Evolutionary conservation across 92 coral and sea anemone genomes (phyloP).

Genomic region (Parazoanthus swiftii): DNA sequence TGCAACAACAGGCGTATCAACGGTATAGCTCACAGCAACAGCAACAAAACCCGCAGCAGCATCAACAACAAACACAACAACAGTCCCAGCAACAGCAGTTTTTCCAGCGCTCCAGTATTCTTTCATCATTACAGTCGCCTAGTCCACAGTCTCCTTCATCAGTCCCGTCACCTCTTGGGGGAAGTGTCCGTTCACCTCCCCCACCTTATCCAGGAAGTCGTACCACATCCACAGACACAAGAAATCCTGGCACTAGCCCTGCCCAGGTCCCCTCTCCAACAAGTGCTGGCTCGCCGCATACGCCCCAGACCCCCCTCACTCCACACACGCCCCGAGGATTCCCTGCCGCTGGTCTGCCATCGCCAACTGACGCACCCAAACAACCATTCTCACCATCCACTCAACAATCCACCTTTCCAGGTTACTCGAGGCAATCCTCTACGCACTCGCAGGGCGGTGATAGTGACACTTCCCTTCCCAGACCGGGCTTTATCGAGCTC

Average conservation of each 20-base stretch:
- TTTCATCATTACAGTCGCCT: constrained; percentile 73
- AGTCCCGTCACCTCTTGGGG: constrained; percentile 69
- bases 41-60: constrained; percentile 41
- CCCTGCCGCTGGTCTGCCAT: constrained; percentile 79
- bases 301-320: constrained; percentile 91
- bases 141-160: constrained; percentile 89
- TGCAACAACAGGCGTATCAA: constrained; percentile 76
- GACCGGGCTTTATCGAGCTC: constrained; percentile 78
- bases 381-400: constrained; percentile 92
- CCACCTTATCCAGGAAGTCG: constrained; percentile 93
- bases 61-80: constrained; percentile 22
- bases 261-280: constrained; percentile 95
- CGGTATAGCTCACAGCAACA: constrained; percentile 68
- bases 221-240: constrained; percentile 50
- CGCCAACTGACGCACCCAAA: constrained; percentile 94
- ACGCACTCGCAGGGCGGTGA: constrained; percentile 56
- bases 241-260: constrained; percentile 81
- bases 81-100: constrained; percentile 56
- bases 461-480: constrained; percentile 58
- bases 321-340: constrained; percentile 83
- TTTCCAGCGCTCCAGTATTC: constrained; percentile 73
- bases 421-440: constrained; percentile 47
- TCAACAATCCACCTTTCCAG: constrained; percentile 62
- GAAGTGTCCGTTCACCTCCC: constrained; percentile 89
- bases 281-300: constrained; percentile 94